These are phyloP conservation scores for Bombus affinis DNA, from an alignment of 1,140 invertebrate species.

Conservation along the genomic window DNA sequence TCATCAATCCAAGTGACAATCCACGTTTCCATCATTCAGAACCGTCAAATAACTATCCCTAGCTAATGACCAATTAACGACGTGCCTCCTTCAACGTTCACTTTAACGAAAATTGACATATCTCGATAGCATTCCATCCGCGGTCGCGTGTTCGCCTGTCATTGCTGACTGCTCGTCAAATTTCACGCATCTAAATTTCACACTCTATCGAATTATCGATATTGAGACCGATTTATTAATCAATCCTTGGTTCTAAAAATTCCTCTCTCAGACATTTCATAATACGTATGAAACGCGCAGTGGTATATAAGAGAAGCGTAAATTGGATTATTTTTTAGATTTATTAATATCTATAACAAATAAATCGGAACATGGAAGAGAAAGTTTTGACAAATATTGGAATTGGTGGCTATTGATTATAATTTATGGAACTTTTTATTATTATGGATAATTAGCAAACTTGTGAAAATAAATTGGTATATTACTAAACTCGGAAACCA, in stretches of 20 bases:
- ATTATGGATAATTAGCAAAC: no score
- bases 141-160: neutral
- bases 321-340: no score
- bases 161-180: slow-evolving; percentile 6
- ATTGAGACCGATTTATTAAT: neutral
- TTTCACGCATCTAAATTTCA: neutral
- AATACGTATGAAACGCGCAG: neutral
- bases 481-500: neutral
- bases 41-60: neutral
- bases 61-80: neutral
- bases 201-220: neutral
- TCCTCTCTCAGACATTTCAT: neutral
- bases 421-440: no score
- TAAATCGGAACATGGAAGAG: no score
- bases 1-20: slow-evolving; percentile 32
- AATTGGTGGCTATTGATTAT: no score
- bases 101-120: slow-evolving; percentile 41
- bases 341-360: no score
- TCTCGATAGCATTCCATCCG: slow-evolving; percentile 1
- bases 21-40: slow-evolving; percentile 3
- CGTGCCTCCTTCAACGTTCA: slow-evolving; percentile 11
- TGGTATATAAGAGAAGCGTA: neutral
- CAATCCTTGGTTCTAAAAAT: no score
- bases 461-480: no score
- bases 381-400: neutral